phyloP scores from a whole-genome alignment of 1,140 invertebrate genomes.

The Heliconius melpomene region DNA sequence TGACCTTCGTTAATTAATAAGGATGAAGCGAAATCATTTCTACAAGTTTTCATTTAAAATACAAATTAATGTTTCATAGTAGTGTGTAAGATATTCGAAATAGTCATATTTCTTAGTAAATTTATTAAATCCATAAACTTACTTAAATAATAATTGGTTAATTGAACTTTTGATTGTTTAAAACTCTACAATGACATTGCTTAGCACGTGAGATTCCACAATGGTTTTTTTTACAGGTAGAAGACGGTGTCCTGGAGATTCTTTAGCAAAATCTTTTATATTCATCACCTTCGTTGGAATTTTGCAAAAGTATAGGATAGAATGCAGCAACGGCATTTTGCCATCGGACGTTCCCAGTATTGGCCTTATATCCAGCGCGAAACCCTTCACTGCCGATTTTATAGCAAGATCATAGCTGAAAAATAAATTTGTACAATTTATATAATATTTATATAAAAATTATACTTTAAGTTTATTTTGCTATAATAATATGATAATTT shows the following conservation, averaged over 20 bases:
- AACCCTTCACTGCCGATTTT: slow-evolving; percentile 62
- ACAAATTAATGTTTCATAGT: too few relatives aligned
- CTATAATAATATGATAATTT: too few relatives aligned
- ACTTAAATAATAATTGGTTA: too few relatives aligned
- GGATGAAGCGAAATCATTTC: too few relatives aligned
- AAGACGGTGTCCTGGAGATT: slow-evolving; percentile 89
- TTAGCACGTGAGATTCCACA: not conserved
- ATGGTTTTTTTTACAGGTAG: slow-evolving; percentile 81
- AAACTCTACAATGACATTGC: too few relatives aligned
- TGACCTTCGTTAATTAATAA: too few relatives aligned
- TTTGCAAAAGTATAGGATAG: slow-evolving; percentile 82
- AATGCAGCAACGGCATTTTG: slow-evolving; percentile 57
- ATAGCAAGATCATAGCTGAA: slow-evolving; percentile 29
- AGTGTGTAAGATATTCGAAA: too few relatives aligned
- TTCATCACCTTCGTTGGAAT: slow-evolving; percentile 88
- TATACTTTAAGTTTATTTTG: too few relatives aligned
- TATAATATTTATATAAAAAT: not conserved
- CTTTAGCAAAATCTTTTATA: slow-evolving; percentile 86
- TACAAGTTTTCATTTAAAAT: too few relatives aligned
- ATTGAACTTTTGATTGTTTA: too few relatives aligned
- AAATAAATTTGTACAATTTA: not conserved
- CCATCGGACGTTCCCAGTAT: slow-evolving; percentile 60
- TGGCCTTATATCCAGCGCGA: slow-evolving; percentile 64
- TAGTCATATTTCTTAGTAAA: too few relatives aligned
- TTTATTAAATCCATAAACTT: too few relatives aligned